Evolutionary conservation across 2,888 invertebrate species (phyloP).

Genomic region (Drosophila koepferae): DNA sequence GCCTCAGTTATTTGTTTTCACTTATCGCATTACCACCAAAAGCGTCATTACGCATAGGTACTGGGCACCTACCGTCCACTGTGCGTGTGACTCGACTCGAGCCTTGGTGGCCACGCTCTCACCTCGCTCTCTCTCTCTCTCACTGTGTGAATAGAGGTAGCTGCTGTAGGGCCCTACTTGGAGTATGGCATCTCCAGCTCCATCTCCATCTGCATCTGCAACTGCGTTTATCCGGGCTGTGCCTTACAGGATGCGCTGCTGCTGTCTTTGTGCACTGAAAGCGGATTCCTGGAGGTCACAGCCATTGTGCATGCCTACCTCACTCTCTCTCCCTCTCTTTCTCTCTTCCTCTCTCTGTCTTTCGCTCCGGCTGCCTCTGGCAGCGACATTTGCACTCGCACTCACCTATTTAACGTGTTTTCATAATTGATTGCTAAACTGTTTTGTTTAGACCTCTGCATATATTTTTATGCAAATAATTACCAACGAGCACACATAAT

Average conservation of each 20-base stretch:
- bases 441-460: conserved; percentile 81
- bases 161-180: conserved; percentile 7
- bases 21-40: conserved; percentile 66
- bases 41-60: conserved; percentile 54
- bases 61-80: conserved; percentile 13
- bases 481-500: conserved; percentile 74
- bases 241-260: conserved; percentile 18
- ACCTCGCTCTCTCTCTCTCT: conserved; percentile 6
- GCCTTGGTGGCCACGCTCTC: conserved; percentile 38
- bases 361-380: conserved; percentile 34
- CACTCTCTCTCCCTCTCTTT: background rate
- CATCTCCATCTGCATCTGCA: background rate
- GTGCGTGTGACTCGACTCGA: conserved; percentile 29
- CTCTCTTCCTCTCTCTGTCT: background rate
- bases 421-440: conserved; percentile 81
- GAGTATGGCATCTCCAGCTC: conserved; percentile 57
- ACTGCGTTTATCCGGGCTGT: conserved; percentile 21
- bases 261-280: conserved; percentile 14
- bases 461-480: conserved; percentile 81
- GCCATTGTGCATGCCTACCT: conserved; percentile 41
- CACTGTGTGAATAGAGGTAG: background rate
- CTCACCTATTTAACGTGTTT: conserved; percentile 80
- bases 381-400: conserved; percentile 69
- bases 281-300: conserved; percentile 46
- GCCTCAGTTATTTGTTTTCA: conserved; percentile 73